Percentiles rank a stretch among this genome's conserved stretches.
These are phyloP conservation scores for Rhizomys pruinosus DNA, from an alignment of 2,113 vertebrate genomes.

Conservation along the genomic window DNA sequence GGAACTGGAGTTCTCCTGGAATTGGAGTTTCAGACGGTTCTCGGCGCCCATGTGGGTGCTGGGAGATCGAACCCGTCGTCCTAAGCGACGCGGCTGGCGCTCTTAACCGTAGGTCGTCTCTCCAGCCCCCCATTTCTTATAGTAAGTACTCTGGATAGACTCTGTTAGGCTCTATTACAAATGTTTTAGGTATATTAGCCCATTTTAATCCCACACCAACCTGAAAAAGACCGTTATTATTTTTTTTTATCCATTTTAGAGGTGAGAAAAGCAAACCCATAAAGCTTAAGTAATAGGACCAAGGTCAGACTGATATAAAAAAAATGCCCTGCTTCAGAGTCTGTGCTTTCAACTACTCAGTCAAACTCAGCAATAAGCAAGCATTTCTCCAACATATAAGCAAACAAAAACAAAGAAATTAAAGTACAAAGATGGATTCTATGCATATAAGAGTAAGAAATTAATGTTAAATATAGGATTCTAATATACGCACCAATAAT, in stretches of 20 bases:
- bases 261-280: neutral
- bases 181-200: neutral
- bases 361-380: neutral
- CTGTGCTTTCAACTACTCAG: neutral
- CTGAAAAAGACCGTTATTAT: neutral
- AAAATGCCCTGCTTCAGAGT: neutral
- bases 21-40: too few species aligned
- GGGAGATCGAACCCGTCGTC: too few species aligned
- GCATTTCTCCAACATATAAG: neutral
- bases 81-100: too few species aligned
- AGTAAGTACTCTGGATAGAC: neutral
- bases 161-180: neutral
- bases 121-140: too few species aligned
- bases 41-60: too few species aligned
- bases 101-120: too few species aligned
- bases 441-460: too few species aligned
- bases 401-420: slow-evolving; percentile 30
- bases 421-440: neutral
- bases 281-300: neutral
- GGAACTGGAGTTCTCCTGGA: too few species aligned
- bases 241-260: neutral
- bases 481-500: too few species aligned
- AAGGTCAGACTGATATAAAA: neutral
- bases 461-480: too few species aligned
- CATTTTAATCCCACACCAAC: neutral